These are phyloP conservation scores for Dryobates pubescens DNA, from an alignment of 2,797 vertebrate species.

Conservation along the genomic window DNA sequence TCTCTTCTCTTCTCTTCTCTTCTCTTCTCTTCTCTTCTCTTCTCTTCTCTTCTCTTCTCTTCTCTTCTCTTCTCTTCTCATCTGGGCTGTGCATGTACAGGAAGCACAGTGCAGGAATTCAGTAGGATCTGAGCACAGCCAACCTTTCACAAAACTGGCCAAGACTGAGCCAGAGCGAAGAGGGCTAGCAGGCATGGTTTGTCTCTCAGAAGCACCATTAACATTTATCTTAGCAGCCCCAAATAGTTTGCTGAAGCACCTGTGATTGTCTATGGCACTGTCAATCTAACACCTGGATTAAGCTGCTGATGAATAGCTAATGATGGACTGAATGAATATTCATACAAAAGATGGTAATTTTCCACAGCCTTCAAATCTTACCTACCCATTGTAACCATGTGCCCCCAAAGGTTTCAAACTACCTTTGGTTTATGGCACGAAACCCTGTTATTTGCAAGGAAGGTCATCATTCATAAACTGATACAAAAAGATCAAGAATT, in stretches of 20 bases:
- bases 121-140: background rate
- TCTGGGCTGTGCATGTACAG: rapidly evolving
- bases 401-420: background rate
- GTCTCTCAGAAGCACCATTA: background rate
- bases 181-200: background rate
- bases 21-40: too few species aligned
- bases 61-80: too few species aligned
- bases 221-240: background rate
- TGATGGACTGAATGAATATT: background rate
- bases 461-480: background rate
- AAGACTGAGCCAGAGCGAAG: background rate
- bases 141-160: background rate
- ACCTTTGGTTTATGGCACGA: background rate
- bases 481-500: background rate
- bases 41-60: too few species aligned
- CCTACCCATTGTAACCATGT: background rate
- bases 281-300: background rate
- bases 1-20: too few species aligned
- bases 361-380: background rate
- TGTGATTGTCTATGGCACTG: background rate
- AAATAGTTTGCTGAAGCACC: background rate
- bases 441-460: background rate
- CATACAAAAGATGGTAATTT: background rate
- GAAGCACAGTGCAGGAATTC: background rate
- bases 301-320: background rate